Evolutionary conservation across 2,113 vertebrate genomes (phyloP), one percentile per base, ranked within the genome.

Genomic region (Cyanoderma ruficeps): DNA sequence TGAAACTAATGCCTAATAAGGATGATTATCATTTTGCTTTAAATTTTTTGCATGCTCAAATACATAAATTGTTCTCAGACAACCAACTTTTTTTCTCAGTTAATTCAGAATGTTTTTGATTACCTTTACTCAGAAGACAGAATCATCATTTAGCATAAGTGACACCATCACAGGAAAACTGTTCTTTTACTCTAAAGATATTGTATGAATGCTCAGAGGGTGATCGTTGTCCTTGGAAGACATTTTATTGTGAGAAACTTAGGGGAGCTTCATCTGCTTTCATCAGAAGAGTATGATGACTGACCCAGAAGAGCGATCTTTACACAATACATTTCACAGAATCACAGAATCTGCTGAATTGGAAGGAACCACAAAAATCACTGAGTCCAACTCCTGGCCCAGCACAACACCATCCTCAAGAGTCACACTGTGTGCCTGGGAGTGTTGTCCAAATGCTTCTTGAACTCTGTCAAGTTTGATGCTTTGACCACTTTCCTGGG

Each of bases 331-430:
- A 31, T 59, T 44, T 44, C 31, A 52, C 46, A 68, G 52, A 35
- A 67, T 14, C 16, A 49, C 25, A 42, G 25, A 76, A 42, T 35
- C 7, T 59, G 21, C 44, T 14, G 44, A 50, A 13, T 31, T 76
- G 44, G 31, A 57, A 50, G 24, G 24, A 35, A 14, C 5, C 35
- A 35, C 35, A 85, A 50, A 42, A 42, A 59, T 25, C 9, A 31
- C 11, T 0, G 1, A 57, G 31, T 50, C 25, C 20, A 35, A 0
- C 13, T 41, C 10, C 11, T 35, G 50, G 16, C 35, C 20, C 30
- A 9, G 13, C 20, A n/a, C 42, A 35, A 19, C 1, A 35, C 20
- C 42, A 23, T 28, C 9, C 7, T 30, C 20, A 57, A 56, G 82
- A 47, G 5, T 8, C 19, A 7, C 15, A n/a, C 15, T 27, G 9